Conservation (phyloP, 2,888 invertebrate genomes). For the Oscheius sp. region DNA sequence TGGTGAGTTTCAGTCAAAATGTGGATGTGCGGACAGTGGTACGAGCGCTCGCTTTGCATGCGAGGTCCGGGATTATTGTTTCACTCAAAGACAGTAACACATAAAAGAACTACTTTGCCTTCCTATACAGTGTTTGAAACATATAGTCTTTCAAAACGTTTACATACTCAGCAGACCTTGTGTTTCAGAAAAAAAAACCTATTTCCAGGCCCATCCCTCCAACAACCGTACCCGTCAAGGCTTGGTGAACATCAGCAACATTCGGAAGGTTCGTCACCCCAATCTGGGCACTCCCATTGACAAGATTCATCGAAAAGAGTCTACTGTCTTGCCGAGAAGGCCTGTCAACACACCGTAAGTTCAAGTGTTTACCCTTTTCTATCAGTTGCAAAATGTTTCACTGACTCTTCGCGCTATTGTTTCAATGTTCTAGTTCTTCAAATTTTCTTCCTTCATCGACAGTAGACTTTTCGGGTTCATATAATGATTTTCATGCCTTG, state of each 20-base stretch:
- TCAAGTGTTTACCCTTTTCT: not conserved
- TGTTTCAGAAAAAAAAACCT: not conserved
- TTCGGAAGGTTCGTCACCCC: constrained; percentile 41
- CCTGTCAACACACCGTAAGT: constrained; percentile 27
- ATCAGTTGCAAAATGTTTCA: not conserved
- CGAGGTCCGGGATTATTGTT: not conserved
- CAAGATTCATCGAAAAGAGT: constrained; percentile 50
- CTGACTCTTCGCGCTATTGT: not conserved
- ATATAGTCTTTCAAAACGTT: too few species aligned
- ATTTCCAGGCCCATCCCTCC: constrained; percentile 52
- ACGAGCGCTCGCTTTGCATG: not conserved
- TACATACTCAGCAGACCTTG: not conserved
- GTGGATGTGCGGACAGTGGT: not conserved
- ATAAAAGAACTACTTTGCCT: too few species aligned
- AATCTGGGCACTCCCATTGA: not conserved
- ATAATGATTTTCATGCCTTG: too few species aligned
- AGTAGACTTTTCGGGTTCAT: too few species aligned
- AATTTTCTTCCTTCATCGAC: too few species aligned
- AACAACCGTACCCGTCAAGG: constrained; percentile 47
- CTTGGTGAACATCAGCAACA: constrained; percentile 43
- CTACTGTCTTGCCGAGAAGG: constrained; percentile 53
- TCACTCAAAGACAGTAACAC: not conserved
- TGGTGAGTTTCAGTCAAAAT: constrained; percentile 3
- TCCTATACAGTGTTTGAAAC: too few species aligned
- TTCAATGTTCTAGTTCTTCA: too few species aligned